Evolutionary conservation across 2,113 vertebrate genomes (phyloP).

Genomic region (Egretta garzetta): DNA sequence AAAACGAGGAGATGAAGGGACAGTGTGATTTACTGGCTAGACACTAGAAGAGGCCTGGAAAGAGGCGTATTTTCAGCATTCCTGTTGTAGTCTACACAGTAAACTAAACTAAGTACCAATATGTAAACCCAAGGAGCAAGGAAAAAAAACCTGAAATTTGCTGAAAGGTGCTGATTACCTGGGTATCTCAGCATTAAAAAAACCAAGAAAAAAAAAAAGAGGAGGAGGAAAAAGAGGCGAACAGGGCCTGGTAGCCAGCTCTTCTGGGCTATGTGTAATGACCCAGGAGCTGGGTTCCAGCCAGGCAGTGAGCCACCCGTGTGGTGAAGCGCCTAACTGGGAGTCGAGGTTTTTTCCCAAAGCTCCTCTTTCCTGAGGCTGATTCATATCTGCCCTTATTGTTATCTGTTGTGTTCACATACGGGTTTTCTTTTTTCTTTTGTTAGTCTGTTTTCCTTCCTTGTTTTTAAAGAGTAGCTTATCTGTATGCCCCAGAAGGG

Average conservation of each 20-base stretch:
- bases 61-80: background rate
- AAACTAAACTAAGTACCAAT: background rate
- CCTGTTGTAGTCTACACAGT: background rate
- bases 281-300: background rate
- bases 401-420: constrained; percentile 33
- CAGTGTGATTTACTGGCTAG: background rate
- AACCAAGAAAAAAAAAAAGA: too few relatives aligned
- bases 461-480: constrained; percentile 30
- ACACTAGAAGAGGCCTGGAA: background rate
- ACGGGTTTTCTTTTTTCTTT: background rate
- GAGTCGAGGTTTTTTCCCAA: background rate
- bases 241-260: background rate
- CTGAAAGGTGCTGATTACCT: background rate
- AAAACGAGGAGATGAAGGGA: background rate
- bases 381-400: constrained; percentile 57
- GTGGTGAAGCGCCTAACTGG: background rate
- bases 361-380: constrained; percentile 44
- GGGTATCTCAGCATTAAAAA: background rate
- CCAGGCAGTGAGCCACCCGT: background rate
- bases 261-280: background rate
- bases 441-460: constrained; percentile 68
- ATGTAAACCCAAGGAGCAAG: background rate
- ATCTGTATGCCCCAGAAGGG: constrained; percentile 47
- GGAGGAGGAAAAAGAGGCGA: background rate
- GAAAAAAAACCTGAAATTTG: background rate